A percentile compares a stretch with the other conserved stretches of the same genome.
Evolutionary conservation across 2,888 invertebrate species (phyloP).

Genomic region (Cremastobaeus sp.): DNA sequence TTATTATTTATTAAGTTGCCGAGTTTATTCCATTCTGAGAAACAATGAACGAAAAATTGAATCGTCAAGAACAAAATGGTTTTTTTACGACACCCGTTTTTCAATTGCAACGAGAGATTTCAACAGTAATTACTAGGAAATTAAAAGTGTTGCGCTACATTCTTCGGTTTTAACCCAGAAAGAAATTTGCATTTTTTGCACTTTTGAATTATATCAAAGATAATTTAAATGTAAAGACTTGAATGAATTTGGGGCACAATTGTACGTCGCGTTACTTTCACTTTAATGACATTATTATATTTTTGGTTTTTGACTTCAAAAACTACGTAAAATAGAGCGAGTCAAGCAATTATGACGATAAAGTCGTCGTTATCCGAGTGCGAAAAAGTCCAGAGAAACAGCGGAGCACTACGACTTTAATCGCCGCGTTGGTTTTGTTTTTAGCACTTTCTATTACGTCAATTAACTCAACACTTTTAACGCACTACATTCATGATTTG

Average conservation of each 20-base stretch:
- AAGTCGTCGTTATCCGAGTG: constrained; percentile 48
- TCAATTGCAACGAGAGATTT: no score
- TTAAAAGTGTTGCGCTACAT: no score
- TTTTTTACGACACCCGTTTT: no score
- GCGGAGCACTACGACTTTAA: constrained; percentile 27
- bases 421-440: constrained; percentile 42
- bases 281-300: constrained; percentile 24
- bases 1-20: constrained; percentile 46
- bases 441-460: constrained; percentile 54
- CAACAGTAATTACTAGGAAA: no score
- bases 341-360: constrained; percentile 43
- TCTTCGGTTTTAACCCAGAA: no score
- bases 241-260: constrained; percentile 8
- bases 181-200: no score
- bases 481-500: constrained; percentile 57
- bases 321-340: constrained; percentile 11
- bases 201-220: no score
- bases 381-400: constrained; percentile 17
- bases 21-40: no score
- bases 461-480: constrained; percentile 61
- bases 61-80: no score
- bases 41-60: no score
- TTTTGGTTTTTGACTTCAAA: constrained; percentile 15
- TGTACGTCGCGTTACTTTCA: constrained; percentile 9
- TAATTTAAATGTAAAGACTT: no score